Evolutionary conservation across 2,113 vertebrate species (phyloP).

Genomic region (Myotis brandtii): DNA sequence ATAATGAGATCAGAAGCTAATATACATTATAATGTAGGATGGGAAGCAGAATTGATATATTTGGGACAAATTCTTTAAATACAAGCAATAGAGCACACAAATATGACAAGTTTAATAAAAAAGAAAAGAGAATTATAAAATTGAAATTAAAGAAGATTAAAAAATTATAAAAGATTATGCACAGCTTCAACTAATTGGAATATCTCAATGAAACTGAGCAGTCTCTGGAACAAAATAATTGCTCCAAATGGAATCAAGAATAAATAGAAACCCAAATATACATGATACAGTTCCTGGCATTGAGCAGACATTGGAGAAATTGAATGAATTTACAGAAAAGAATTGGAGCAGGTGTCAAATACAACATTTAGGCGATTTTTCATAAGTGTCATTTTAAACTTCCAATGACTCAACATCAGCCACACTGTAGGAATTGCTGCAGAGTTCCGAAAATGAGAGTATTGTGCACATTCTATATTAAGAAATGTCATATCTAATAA

Average conservation of each 20-base stretch:
- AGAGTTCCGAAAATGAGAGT: neutral
- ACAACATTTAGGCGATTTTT: neutral
- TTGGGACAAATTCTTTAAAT: neutral
- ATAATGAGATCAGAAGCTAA: neutral
- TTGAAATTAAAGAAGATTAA: constrained; percentile 26
- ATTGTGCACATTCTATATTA: neutral
- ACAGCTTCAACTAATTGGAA: neutral
- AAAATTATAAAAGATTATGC: neutral
- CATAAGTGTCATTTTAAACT: neutral
- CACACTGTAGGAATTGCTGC: neutral
- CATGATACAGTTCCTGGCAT: neutral
- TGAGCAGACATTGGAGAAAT: neutral
- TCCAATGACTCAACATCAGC: neutral
- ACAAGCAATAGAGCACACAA: neutral
- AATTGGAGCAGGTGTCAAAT: neutral
- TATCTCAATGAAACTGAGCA: neutral
- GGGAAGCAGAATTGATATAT: neutral
- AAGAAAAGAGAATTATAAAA: neutral
- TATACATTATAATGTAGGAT: neutral
- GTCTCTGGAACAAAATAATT: constrained; percentile 1
- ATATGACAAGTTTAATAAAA: neutral
- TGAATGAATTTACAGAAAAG: neutral
- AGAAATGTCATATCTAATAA: neutral
- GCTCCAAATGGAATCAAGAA: neutral
- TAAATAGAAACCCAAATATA: neutral